A percentile compares a stretch with the other conserved stretches of the same genome.
These are phyloP conservation scores for Tenthredo scrophulariae DNA, from an alignment of 2,888 invertebrate genomes.

Conservation along the genomic window DNA sequence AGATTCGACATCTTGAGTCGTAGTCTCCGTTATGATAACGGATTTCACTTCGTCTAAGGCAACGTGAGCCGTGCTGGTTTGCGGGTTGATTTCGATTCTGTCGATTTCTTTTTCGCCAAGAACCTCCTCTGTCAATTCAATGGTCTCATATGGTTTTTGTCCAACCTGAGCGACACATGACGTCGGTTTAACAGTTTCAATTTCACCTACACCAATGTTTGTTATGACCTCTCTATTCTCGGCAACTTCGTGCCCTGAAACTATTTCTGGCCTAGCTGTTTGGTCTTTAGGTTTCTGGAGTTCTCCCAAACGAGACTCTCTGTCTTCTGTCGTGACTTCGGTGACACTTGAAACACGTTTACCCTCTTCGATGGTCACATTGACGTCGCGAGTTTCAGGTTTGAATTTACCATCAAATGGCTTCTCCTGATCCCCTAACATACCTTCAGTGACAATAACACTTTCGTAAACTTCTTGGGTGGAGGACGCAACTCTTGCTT, in stretches of 20 bases:
- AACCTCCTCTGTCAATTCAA: constrained; percentile 76
- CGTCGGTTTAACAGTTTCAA: constrained; percentile 71
- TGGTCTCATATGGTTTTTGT: constrained; percentile 77
- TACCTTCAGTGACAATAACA: constrained; percentile 70
- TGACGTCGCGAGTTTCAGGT: constrained; percentile 76
- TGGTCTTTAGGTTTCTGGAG: constrained; percentile 72
- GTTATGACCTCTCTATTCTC: constrained; percentile 78
- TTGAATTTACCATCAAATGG: constrained; percentile 74
- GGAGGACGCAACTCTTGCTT: constrained; percentile 61
- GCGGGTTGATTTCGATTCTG: constrained; percentile 69
- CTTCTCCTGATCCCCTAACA: constrained; percentile 73
- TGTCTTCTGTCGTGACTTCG: constrained; percentile 80
- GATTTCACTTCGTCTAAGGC: constrained; percentile 76
- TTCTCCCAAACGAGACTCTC: constrained; percentile 75
- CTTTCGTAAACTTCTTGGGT: constrained; percentile 68
- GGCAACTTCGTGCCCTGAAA: constrained; percentile 77
- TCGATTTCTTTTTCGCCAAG: constrained; percentile 79
- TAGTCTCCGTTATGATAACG: constrained; percentile 66
- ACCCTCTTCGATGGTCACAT: constrained; percentile 76
- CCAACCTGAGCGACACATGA: constrained; percentile 73
- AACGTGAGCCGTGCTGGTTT: constrained; percentile 74
- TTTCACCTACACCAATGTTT: constrained; percentile 74
- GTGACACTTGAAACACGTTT: constrained; percentile 77
- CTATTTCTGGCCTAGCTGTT: constrained; percentile 73
- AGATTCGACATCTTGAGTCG: constrained; percentile 65